Conservation (phyloP, 2,888 invertebrate species). For the Pollenia angustigena region DNA sequence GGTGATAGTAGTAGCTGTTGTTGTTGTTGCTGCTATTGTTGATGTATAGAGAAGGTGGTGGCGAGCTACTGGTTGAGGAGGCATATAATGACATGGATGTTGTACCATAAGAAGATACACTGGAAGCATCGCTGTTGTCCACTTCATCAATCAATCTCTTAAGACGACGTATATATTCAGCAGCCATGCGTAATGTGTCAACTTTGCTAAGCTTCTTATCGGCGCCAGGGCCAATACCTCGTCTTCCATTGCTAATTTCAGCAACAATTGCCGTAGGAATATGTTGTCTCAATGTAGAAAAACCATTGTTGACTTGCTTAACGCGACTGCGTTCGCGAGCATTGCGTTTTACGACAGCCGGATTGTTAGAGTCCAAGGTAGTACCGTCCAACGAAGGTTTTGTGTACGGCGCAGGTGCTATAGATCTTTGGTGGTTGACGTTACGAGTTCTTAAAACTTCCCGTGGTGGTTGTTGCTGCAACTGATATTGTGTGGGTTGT, state of each 20-base stretch:
- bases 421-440: slow-evolving; percentile 70
- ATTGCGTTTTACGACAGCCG: slow-evolving; percentile 94
- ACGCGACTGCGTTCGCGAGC: slow-evolving; percentile 97
- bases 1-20: slow-evolving; percentile 50
- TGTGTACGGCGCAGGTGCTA: slow-evolving; percentile 75
- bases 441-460: slow-evolving; percentile 70
- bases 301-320: slow-evolving; percentile 97
- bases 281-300: slow-evolving; percentile 94
- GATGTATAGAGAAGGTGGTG: slow-evolving; percentile 54
- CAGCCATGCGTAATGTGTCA: slow-evolving; percentile 94
- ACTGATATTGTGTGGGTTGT: slow-evolving; percentile 67
- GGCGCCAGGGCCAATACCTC: slow-evolving; percentile 87
- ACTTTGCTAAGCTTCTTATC: slow-evolving; percentile 94
- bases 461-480: slow-evolving; percentile 63
- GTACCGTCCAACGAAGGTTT: slow-evolving; percentile 74
- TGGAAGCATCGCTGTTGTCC: slow-evolving; percentile 85
- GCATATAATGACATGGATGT: slow-evolving; percentile 70
- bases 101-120: slow-evolving; percentile 77
- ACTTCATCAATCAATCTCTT: slow-evolving; percentile 85
- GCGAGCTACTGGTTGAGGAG: slow-evolving; percentile 53
- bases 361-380: slow-evolving; percentile 84
- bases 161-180: slow-evolving; percentile 94
- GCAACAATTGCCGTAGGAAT: slow-evolving; percentile 92
- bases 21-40: not conserved
- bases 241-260: slow-evolving; percentile 88